Base-by-base conservation (phyloP, 2,888 invertebrate genomes). In the Brenthis ino region DNA sequence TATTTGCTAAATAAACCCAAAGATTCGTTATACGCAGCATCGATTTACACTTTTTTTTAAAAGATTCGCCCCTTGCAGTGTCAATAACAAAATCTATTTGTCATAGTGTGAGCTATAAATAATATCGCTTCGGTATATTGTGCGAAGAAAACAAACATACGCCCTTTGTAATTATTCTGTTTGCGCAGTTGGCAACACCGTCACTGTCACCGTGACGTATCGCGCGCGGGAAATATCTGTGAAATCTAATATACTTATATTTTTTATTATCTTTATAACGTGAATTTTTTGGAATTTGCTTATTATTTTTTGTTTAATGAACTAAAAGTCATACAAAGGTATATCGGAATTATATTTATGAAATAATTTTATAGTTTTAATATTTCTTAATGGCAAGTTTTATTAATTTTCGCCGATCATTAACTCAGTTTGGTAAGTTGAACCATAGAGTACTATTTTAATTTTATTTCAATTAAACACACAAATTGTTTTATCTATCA, bases 171-270 rank as follows among this genome's bases (percentile, higher is more conserved):
- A 76, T 76, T 77, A 73, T 77, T 75, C 72, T 80, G 79, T 81
- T 80, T 81, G 79, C 77, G 76, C 81, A 81, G 80, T 80, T 81
- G 81, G 81, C 77, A 75, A 72, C 77, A 68, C 65, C 67, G 70
- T 56, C 74, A 72, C 67, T 72, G 75, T 73, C 80, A 82, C 82
- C 84, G 85, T 85, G 83, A 86, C 88, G 86, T 87, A 89, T 87
- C 76, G 77, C 80, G 81, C 68, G 63, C 50, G 63, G 43, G 50
- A 60, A 57, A 53, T 51, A 53, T 43, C 24, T 61, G 56, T 43
- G n/a, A 61, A 54, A 54, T 67, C 50, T 60, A 24, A 53, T 61
- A 24, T 51, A n/a, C n/a, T n/a, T n/a, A 20, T 20, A 20, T 47
- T 61, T 50, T 61, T 55, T 54, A 13, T 61, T 37, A 43, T 1